Percentiles rank a stretch among this genome's conserved stretches.
Conservation (phyloP, 2,888 invertebrate species). For the Melinaea marsaeus region DNA sequence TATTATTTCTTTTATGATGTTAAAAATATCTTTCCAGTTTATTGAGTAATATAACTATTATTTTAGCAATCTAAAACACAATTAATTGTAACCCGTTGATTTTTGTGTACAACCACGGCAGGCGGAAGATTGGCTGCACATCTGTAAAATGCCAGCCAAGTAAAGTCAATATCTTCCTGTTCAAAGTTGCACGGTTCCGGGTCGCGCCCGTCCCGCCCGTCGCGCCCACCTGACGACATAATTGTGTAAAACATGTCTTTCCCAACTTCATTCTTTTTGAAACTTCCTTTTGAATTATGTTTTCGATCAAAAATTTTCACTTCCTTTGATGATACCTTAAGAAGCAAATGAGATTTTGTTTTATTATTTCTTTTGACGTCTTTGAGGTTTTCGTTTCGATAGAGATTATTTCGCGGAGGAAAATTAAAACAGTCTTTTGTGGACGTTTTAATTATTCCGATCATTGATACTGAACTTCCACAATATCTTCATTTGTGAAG, state of each 20-base stretch:
- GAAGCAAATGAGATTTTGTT: conserved; percentile 64
- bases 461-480: conserved; percentile 1
- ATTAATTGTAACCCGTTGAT: too few species aligned
- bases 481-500: conserved; percentile 1
- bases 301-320: conserved; percentile 63
- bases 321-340: conserved; percentile 54
- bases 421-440: conserved; percentile 32
- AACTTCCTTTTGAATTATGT: conserved; percentile 63
- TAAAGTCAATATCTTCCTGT: conserved; percentile 19
- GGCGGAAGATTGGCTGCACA: too few species aligned
- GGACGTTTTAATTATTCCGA: conserved; percentile 29
- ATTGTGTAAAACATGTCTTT: conserved; percentile 57
- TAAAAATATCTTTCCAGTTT: too few species aligned
- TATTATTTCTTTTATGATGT: background rate
- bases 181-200: conserved; percentile 25
- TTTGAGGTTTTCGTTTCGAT: conserved; percentile 42
- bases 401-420: conserved; percentile 32
- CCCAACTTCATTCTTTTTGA: conserved; percentile 52
- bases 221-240: conserved; percentile 65
- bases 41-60: too few species aligned
- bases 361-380: conserved; percentile 59
- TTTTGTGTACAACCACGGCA: too few species aligned
- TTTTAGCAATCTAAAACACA: too few species aligned
- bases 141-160: background rate
- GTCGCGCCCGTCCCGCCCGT: conserved; percentile 46